Percentiles rank a stretch among this genome's conserved stretches.
Conservation (phyloP, 1,140 invertebrate genomes). For the Eubasilissa regina region DNA sequence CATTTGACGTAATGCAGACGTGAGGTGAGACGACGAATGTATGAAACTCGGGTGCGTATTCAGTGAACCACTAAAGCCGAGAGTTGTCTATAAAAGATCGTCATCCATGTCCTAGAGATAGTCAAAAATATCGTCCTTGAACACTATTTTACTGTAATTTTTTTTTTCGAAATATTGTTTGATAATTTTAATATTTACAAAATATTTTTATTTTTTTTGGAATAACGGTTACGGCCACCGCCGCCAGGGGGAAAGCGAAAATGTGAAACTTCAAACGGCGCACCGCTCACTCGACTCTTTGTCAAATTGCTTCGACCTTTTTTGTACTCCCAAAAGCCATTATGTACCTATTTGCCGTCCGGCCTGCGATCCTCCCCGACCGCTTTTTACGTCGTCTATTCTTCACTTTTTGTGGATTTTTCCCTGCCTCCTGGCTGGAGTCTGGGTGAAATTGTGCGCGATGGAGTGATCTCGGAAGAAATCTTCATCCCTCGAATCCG, state of each 20-base stretch:
- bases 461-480: neutral
- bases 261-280: conserved; percentile 3
- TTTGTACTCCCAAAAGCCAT: conserved; percentile 19
- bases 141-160: too few species aligned
- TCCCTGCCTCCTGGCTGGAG: neutral
- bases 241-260: neutral
- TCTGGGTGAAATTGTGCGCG: neutral
- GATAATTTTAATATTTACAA: too few species aligned
- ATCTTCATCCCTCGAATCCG: neutral
- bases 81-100: too few species aligned
- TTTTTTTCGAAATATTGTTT: too few species aligned
- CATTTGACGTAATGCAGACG: too few species aligned
- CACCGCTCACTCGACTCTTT: neutral
- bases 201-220: too few species aligned
- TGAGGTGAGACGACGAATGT: too few species aligned
- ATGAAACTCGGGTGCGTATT: too few species aligned
- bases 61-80: too few species aligned
- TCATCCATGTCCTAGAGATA: too few species aligned
- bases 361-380: neutral
- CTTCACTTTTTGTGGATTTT: conserved; percentile 1
- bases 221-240: too few species aligned
- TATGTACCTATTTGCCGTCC: neutral
- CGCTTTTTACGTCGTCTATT: conserved; percentile 8
- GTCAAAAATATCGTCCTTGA: too few species aligned
- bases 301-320: conserved; percentile 20